Percentiles rank a stretch among this genome's conserved stretches.
Evolutionary conservation across 2,113 vertebrate genomes (phyloP).

Genomic region (Harpagus bidentatus): DNA sequence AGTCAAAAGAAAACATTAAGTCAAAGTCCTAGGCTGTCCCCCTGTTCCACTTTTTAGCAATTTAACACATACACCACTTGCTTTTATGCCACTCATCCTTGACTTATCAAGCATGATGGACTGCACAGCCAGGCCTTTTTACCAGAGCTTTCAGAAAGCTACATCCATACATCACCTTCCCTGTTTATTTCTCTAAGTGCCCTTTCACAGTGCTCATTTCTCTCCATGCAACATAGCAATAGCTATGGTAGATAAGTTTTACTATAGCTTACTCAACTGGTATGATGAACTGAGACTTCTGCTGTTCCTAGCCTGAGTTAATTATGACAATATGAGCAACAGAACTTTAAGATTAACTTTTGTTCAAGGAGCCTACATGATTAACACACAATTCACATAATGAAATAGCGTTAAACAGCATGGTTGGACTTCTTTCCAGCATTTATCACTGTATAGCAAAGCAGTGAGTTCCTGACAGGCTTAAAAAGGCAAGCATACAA

Average conservation of each 20-base stretch:
- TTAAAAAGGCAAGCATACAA: neutral
- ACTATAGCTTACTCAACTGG: neutral
- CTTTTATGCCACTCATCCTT: neutral
- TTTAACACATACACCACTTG: neutral
- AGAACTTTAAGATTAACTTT: constrained; percentile 6
- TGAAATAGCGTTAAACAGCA: neutral
- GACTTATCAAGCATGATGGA: neutral
- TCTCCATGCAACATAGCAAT: neutral
- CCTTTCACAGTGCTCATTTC: neutral
- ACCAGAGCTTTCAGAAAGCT: neutral
- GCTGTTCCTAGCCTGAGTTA: neutral
- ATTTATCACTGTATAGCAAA: neutral
- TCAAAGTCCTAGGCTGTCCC: neutral
- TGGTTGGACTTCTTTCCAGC: neutral
- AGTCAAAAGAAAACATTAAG: neutral
- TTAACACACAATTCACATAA: neutral
- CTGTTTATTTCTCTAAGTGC: neutral
- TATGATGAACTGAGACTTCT: neutral
- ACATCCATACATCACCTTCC: neutral
- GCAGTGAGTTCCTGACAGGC: neutral
- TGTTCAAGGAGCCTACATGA: neutral
- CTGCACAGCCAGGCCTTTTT: neutral
- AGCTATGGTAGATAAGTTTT: neutral
- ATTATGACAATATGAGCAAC: neutral
- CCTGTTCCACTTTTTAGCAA: neutral